These are phyloP conservation scores for Popillia japonica DNA, from an alignment of 1,140 invertebrate species.

Conservation along the genomic window DNA sequence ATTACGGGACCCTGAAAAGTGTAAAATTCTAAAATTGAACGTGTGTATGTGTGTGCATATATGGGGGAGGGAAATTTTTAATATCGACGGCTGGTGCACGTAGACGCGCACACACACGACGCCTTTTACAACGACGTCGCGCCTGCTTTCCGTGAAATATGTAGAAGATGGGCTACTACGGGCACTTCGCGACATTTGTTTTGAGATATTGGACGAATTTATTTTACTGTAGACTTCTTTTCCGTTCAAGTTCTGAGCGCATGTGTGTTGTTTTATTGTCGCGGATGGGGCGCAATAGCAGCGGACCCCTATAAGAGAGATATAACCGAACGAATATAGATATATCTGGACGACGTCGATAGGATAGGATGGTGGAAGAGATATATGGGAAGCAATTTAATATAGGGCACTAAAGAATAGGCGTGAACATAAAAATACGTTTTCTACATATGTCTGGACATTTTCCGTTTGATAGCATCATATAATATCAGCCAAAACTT, in stretches of 20 bases:
- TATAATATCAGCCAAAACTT: not conserved
- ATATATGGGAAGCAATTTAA: conserved; percentile 10
- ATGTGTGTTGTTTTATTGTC: not conserved
- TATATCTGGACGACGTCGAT: not conserved
- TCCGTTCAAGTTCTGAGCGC: not conserved
- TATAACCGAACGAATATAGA: conserved; percentile 5
- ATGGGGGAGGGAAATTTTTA: conserved; percentile 50
- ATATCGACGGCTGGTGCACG: conserved; percentile 44
- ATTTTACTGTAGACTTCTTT: conserved; percentile 39
- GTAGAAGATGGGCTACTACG: conserved; percentile 46
- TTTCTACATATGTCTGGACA: conserved; percentile 12
- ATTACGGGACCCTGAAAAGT: conserved; percentile 45
- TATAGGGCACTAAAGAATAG: not conserved
- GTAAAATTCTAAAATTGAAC: conserved; percentile 54
- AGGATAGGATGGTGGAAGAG: not conserved
- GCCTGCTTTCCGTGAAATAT: conserved; percentile 49
- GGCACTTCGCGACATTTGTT: conserved; percentile 51
- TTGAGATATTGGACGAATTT: conserved; percentile 51
- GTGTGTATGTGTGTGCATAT: not conserved
- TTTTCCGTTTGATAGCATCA: not conserved
- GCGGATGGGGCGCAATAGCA: not conserved
- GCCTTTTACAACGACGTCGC: not conserved
- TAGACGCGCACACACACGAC: too few species aligned
- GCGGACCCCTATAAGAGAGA: not conserved
- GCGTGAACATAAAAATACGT: conserved; percentile 23